A percentile compares a stretch with the other conserved stretches of the same genome.
Evolutionary conservation across 2,888 invertebrate species (phyloP).

Genomic region (Melanostoma scalare): DNA sequence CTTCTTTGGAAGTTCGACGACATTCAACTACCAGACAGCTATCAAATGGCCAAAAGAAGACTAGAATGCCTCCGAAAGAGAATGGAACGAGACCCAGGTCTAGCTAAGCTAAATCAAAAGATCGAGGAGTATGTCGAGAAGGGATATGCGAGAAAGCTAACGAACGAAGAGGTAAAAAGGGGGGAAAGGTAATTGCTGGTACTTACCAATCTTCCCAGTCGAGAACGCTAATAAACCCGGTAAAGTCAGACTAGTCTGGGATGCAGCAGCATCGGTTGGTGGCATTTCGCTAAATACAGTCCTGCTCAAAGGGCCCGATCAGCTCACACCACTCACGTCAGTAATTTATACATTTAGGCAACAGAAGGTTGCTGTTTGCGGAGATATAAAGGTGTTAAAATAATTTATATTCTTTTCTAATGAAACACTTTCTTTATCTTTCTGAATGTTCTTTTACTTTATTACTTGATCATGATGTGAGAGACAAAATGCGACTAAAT

Average conservation of each 20-base stretch:
- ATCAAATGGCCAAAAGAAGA: slow-evolving; percentile 24
- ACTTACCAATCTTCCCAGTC: no score
- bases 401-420: no score
- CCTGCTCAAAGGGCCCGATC: slow-evolving; percentile 76
- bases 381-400: no score
- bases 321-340: slow-evolving; percentile 75
- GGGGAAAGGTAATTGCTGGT: no score
- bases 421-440: no score
- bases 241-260: slow-evolving; percentile 74
- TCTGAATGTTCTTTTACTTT: no score
- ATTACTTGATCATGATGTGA: no score
- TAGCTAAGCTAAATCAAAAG: slow-evolving; percentile 36
- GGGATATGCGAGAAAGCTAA: slow-evolving; percentile 61
- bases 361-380: no score
- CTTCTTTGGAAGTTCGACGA: not conserved
- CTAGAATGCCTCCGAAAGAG: slow-evolving; percentile 18
- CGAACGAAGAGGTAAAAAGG: slow-evolving; percentile 38
- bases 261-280: slow-evolving; percentile 74
- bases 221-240: slow-evolving; percentile 54
- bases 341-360: slow-evolving; percentile 65
- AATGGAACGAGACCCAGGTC: slow-evolving; percentile 19
- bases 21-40: slow-evolving; percentile 1
- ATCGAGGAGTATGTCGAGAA: slow-evolving; percentile 10
- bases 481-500: no score
- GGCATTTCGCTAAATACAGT: slow-evolving; percentile 74